Percentiles rank a stretch among this genome's conserved stretches.
phyloP scores from a whole-genome alignment of 2,888 invertebrate species.

The Brachynemurus nebulosus region DNA sequence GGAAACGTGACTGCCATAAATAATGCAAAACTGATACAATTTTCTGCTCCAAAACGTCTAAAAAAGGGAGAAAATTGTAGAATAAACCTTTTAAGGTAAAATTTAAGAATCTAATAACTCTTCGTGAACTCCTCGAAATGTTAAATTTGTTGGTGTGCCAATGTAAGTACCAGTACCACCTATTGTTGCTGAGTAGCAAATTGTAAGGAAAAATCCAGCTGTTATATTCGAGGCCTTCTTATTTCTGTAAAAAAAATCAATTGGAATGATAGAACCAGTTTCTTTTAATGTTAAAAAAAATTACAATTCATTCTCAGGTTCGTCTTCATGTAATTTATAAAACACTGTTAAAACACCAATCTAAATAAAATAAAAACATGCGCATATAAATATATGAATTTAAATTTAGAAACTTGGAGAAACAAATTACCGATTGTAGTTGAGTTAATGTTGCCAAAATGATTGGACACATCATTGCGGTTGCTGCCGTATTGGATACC shows the following conservation, averaged over 20 bases:
- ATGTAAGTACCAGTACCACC: conserved; percentile 38
- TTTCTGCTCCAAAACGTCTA: conserved; percentile 42
- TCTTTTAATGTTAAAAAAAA: not conserved
- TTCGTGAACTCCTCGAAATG: conserved; percentile 67
- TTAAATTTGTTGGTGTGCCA: conserved; percentile 70
- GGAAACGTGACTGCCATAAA: conserved; percentile 83
- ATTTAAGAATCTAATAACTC: conserved; percentile 41
- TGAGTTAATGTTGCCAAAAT: conserved; percentile 74
- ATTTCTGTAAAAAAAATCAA: no score
- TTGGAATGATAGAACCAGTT: no score
- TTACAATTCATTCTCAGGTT: conserved; percentile 13
- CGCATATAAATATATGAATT: no score
- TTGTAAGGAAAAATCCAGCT: conserved; percentile 63
- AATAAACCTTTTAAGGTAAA: no score
- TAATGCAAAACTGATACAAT: conserved; percentile 62
- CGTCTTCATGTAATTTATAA: conserved; percentile 17
- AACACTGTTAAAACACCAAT: no score
- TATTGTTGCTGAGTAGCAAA: conserved; percentile 67
- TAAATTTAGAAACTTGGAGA: no score
- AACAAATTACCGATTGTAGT: conserved; percentile 49
- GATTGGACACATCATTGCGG: conserved; percentile 90
- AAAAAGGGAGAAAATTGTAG: no score
- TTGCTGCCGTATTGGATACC: conserved; percentile 90
- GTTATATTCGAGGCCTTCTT: conserved; percentile 63
- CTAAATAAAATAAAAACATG: no score